A percentile compares a stretch with the other conserved stretches of the same genome.
Conservation (phyloP, 2,888 invertebrate species). For the Cerceris ruficornis region DNA sequence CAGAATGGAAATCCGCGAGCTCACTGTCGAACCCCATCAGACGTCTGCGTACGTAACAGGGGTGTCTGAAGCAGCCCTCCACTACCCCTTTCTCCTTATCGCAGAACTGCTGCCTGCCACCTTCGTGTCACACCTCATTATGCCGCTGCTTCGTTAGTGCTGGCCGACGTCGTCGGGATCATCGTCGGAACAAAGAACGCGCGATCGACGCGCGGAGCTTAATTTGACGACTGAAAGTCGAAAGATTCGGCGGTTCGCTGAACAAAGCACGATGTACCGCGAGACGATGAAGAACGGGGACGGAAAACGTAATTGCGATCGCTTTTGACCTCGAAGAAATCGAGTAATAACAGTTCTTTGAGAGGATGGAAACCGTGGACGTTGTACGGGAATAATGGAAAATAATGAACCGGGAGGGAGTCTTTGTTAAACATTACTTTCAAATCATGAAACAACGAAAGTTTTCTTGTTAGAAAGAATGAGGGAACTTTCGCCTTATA, state of each 20-base stretch:
- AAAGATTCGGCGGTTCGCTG: constrained; percentile 51
- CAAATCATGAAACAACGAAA: too few relatives aligned
- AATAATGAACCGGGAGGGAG: background rate
- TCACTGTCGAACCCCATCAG: constrained; percentile 70
- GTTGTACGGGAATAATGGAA: background rate
- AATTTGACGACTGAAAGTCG: constrained; percentile 38
- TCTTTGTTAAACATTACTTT: too few relatives aligned
- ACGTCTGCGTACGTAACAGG: constrained; percentile 69
- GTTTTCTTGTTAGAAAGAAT: too few relatives aligned
- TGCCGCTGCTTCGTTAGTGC: constrained; percentile 73
- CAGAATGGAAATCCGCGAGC: constrained; percentile 66
- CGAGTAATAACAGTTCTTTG: constrained; percentile 31
- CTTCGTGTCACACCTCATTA: constrained; percentile 77
- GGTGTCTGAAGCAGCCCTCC: constrained; percentile 78
- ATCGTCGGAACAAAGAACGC: constrained; percentile 60
- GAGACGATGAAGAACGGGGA: background rate
- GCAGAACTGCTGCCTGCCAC: constrained; percentile 59
- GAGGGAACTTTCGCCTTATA: too few relatives aligned
- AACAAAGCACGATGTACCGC: constrained; percentile 44
- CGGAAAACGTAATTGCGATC: background rate
- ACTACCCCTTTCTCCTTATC: constrained; percentile 42
- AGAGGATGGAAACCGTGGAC: background rate
- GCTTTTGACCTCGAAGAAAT: constrained; percentile 7
- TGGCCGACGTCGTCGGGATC: constrained; percentile 51
- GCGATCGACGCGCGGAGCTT: constrained; percentile 49